Evolutionary conservation across 1,140 invertebrate genomes (phyloP).

Genomic region (Formica exsecta): DNA sequence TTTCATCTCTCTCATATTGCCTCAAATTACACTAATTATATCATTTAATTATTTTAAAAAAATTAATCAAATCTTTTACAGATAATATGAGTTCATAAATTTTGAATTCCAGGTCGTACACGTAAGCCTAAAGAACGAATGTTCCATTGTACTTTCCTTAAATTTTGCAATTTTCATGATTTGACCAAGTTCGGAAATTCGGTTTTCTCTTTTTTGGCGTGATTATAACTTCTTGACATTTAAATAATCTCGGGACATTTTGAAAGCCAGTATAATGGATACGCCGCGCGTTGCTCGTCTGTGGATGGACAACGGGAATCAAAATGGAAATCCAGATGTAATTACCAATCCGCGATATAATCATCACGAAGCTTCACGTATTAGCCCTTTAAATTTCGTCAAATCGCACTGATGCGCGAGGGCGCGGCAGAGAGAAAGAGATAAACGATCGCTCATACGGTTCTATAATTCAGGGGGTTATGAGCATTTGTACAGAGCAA

Average conservation of each 20-base stretch:
- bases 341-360: conserved; percentile 70
- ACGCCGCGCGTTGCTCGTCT: conserved; percentile 22
- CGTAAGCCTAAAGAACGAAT: background rate
- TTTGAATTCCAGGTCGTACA: too few relatives aligned
- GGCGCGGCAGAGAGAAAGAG: conserved; percentile 53
- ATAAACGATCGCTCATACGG: conserved; percentile 62
- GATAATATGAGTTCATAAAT: background rate
- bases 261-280: conserved; percentile 44
- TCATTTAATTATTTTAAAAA: conserved; percentile 20
- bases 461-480: conserved; percentile 68
- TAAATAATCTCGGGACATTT: conserved; percentile 45
- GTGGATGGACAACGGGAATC: conserved; percentile 43
- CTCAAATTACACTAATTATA: background rate
- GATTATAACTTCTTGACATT: conserved; percentile 68
- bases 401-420: conserved; percentile 57
- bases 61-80: background rate
- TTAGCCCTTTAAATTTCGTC: conserved; percentile 75
- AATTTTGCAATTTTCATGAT: background rate
- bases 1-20: background rate
- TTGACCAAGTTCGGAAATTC: background rate
- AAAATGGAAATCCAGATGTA: conserved; percentile 70
- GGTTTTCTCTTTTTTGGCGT: conserved; percentile 5
- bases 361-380: conserved; percentile 70
- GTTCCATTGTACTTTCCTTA: background rate
- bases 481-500: conserved; percentile 65